Conservation (phyloP, 2,113 vertebrate species). For the Aix galericulata region DNA sequence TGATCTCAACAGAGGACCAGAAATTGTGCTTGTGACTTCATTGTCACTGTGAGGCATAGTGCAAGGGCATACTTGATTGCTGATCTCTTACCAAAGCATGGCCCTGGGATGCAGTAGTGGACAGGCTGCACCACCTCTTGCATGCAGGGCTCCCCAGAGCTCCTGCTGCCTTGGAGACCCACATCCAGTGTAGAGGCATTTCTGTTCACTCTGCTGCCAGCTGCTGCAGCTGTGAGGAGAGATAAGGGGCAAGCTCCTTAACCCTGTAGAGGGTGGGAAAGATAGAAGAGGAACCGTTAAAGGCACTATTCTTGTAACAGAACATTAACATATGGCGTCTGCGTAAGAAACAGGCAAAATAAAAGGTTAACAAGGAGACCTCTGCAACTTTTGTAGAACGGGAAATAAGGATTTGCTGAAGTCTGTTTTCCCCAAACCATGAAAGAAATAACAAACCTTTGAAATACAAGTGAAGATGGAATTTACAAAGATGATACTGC, state of each 20-base stretch:
- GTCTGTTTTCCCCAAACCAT: background rate
- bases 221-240: background rate
- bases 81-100: background rate
- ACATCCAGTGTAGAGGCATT: background rate
- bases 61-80: background rate
- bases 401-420: background rate
- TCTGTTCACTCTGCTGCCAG: background rate
- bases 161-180: background rate
- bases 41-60: background rate
- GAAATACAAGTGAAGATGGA: background rate
- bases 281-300: background rate
- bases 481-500: background rate
- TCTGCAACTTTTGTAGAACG: background rate
- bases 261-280: background rate
- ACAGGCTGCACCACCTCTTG: background rate
- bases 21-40: background rate
- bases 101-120: background rate
- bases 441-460: background rate
- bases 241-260: background rate
- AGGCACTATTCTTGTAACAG: background rate
- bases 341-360: background rate
- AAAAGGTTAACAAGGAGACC: background rate
- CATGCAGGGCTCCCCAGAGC: background rate
- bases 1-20: background rate
- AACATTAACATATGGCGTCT: background rate